These are phyloP conservation scores for Trichonephila clavipes DNA, from an alignment of 1,140 invertebrate genomes.

Conservation along the genomic window DNA sequence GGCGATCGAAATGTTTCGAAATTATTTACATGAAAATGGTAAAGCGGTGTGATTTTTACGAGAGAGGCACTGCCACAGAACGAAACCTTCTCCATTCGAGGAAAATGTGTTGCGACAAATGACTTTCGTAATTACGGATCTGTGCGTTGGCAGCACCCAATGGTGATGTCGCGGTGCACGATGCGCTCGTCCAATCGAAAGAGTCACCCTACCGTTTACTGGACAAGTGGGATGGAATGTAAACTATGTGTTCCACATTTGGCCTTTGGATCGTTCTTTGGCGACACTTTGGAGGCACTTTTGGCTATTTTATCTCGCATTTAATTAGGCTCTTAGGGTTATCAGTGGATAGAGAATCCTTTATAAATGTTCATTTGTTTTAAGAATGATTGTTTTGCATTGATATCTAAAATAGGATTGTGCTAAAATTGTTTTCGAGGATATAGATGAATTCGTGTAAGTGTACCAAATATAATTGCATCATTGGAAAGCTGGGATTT, in stretches of 20 bases:
- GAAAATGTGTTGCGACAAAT: constrained; percentile 68
- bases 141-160: constrained; percentile 59
- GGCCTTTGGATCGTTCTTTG: constrained; percentile 12
- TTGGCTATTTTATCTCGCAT: background rate
- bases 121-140: constrained; percentile 56
- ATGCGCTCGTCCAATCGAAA: constrained; percentile 46
- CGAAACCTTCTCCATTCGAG: constrained; percentile 33
- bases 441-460: too few species aligned
- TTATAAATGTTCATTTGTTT: too few species aligned
- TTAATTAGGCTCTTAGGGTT: background rate
- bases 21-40: constrained; percentile 31
- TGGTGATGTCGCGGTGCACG: constrained; percentile 45
- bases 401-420: too few species aligned
- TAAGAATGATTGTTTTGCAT: too few species aligned
- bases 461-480: too few species aligned
- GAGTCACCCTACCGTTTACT: constrained; percentile 29
- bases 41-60: constrained; percentile 61
- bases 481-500: too few species aligned
- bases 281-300: background rate
- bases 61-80: constrained; percentile 5
- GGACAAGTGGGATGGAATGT: constrained; percentile 63
- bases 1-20: constrained; percentile 32
- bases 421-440: too few species aligned
- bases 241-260: background rate
- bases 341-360: background rate